Base-by-base conservation (phyloP, 2,888 invertebrate species). In the Nymphalis polychloros region DNA sequence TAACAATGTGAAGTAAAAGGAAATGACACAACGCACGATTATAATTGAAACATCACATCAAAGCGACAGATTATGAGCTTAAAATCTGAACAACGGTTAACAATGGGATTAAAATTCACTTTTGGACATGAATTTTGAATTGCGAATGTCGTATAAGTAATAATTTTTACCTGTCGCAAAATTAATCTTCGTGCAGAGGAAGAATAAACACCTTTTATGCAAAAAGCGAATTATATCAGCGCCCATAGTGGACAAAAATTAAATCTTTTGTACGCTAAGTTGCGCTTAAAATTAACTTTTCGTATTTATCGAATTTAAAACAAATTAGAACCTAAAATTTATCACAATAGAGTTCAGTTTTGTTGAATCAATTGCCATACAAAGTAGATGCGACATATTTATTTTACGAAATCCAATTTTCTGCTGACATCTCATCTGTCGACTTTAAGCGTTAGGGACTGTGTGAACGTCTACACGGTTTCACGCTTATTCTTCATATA, bases 381-480 rank as follows among this genome's bases (percentile, higher is more conserved):
- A 84, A 87, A 85, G 84, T 84, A 83, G 85, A 86, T 85, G 85
- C 84, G 90, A 91, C 91, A 91, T 91, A 90, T 92, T 92, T 92
- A 92, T 92, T 92, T 91, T 90, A 88, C 89, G 81, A 90, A 92
- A 92, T 92, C 92, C 92, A 92, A 92, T 92, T 92, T 92, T 92
- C 91, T 91, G 91, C 91, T 88, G 92, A 91, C 92, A 89, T 90
- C 86, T 91, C 90, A 90, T 88, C 91, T 92, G 92, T 92, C 92
- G 89, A 84, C 92, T 92, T 92, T 91, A 90, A 90, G 82, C 88
- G 88, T 82, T 86, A 81, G 83, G 84, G 84, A 84, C 87, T 86
- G 86, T 88, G 81, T 82, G 81, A 83, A 81, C 87, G 90, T 90
- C 91, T 84, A 79, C 85, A 85, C 79, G 82, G 89, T 88, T 91